A percentile compares a stretch with the other conserved stretches of the same genome.
Conservation (phyloP, 2,113 vertebrate species). For the Gopherus evgoodei region DNA sequence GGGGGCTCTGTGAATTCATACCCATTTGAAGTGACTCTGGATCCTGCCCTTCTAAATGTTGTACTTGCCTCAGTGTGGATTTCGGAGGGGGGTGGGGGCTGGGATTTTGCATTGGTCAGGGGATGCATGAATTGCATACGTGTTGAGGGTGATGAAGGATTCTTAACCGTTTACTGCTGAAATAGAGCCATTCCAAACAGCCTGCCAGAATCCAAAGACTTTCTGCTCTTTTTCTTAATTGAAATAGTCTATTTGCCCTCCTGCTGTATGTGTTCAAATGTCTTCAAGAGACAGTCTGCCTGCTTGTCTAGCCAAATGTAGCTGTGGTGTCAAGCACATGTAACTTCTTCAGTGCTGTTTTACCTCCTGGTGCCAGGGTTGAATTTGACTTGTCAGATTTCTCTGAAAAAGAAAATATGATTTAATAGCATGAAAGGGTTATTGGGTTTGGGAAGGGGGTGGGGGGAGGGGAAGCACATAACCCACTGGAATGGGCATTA, state of each 20-base stretch:
- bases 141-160: neutral
- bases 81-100: neutral
- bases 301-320: neutral
- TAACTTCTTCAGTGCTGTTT: accelerated
- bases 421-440: neutral
- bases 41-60: neutral
- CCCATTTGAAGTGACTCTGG: neutral
- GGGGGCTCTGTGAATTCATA: neutral
- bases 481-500: neutral
- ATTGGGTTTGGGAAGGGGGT: neutral
- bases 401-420: neutral
- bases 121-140: neutral
- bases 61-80: neutral
- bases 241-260: neutral
- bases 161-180: neutral
- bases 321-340: accelerated
- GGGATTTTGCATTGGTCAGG: neutral
- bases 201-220: neutral
- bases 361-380: neutral
- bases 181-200: neutral
- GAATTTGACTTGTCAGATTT: neutral
- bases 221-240: neutral
- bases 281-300: neutral
- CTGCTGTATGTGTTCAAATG: neutral
- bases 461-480: too few relatives aligned